These are phyloP conservation scores for Aselliscus stoliczkanus DNA, from an alignment of 2,797 vertebrate genomes.

Conservation along the genomic window DNA sequence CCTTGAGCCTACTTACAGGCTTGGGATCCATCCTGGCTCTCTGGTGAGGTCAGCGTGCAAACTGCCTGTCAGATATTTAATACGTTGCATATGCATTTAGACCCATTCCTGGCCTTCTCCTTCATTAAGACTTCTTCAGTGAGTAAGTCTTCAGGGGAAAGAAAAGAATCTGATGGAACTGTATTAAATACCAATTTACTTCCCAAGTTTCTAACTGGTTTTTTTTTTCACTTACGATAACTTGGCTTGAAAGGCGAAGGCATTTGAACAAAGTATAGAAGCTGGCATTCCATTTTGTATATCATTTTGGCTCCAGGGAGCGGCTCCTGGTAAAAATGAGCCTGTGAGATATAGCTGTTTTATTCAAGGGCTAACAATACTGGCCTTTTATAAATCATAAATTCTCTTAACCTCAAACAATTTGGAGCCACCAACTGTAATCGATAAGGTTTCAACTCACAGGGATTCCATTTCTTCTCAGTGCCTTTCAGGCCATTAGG, in stretches of 20 bases:
- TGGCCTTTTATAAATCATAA: conserved; percentile 77
- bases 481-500: conserved; percentile 67
- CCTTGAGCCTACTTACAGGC: conserved; percentile 52
- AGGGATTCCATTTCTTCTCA: conserved; percentile 74
- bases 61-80: conserved; percentile 32
- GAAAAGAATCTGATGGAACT: conserved; percentile 18
- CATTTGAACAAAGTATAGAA: conserved; percentile 60
- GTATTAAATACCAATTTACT: conserved; percentile 54
- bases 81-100: conserved; percentile 27
- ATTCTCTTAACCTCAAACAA: conserved; percentile 76
- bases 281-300: conserved; percentile 61
- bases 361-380: conserved; percentile 72
- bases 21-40: conserved; percentile 38
- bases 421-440: conserved; percentile 78
- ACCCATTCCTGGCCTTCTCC: not conserved
- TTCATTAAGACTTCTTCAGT: conserved; percentile 46
- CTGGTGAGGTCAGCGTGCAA: conserved; percentile 42
- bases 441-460: conserved; percentile 78
- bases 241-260: conserved; percentile 49
- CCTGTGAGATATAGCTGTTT: conserved; percentile 66
- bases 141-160: conserved; percentile 1
- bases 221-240: conserved; percentile 5
- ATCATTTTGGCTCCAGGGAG: conserved; percentile 69
- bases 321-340: conserved; percentile 71
- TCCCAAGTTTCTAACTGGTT: conserved; percentile 27